These are phyloP conservation scores for Carassius gibelio DNA, from an alignment of 2,113 vertebrate species.

Conservation along the genomic window DNA sequence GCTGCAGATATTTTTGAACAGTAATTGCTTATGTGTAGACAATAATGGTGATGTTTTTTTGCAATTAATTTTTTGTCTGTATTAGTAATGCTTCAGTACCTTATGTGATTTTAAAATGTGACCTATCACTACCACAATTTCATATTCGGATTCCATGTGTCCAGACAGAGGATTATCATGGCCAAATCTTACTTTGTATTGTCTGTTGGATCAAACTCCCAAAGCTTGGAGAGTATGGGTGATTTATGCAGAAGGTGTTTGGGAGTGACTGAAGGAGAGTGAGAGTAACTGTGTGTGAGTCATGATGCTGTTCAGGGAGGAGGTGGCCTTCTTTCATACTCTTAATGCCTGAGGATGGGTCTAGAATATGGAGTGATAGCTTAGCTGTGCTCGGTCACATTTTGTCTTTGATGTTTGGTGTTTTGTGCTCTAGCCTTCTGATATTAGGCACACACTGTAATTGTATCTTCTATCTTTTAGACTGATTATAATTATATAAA, in stretches of 20 bases:
- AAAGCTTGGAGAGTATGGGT: neutral
- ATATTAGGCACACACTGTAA: neutral
- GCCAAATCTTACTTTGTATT: neutral
- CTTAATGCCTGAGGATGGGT: neutral
- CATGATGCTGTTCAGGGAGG: slow-evolving; percentile 26
- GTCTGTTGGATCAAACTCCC: neutral
- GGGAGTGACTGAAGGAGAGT: slow-evolving; percentile 3
- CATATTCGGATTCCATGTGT: neutral
- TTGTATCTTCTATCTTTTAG: too few species aligned
- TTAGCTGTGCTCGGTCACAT: neutral
- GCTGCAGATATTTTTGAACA: slow-evolving; percentile 30
- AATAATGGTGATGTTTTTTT: neutral
- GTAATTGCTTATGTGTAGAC: neutral
- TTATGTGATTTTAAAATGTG: neutral
- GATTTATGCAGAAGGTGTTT: neutral
- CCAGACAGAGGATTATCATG: neutral
- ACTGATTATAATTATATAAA: too few species aligned
- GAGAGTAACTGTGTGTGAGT: slow-evolving; percentile 25
- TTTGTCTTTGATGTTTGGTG: neutral
- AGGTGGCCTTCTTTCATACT: slow-evolving; percentile 15
- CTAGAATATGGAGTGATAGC: slow-evolving; percentile 6
- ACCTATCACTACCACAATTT: neutral
- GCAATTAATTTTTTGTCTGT: neutral
- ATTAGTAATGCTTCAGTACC: neutral
- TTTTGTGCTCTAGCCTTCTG: neutral